phyloP scores from a whole-genome alignment of 2,113 vertebrate genomes.

The Sinosuthora webbiana region DNA sequence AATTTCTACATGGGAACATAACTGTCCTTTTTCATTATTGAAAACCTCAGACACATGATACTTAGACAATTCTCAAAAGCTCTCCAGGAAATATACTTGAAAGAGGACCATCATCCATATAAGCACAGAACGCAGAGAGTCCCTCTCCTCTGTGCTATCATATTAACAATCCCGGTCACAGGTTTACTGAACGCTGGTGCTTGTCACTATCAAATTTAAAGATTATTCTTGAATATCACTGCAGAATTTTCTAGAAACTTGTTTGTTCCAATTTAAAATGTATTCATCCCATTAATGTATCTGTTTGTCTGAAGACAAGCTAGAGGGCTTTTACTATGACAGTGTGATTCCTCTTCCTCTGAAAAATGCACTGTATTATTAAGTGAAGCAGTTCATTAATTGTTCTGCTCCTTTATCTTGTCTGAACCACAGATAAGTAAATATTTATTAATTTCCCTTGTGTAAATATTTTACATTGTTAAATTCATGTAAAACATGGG shows the following conservation, averaged over 20 bases:
- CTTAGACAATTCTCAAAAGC: not conserved
- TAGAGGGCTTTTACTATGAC: not conserved
- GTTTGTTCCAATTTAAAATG: not conserved
- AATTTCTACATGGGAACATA: not conserved
- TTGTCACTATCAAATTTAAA: not conserved
- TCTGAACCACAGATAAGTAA: not conserved
- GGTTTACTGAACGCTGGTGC: rapidly evolving
- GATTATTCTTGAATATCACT: not conserved
- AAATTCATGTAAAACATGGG: not conserved
- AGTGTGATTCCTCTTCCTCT: not conserved
- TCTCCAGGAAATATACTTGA: not conserved
- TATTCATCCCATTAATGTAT: not conserved
- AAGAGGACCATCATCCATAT: not conserved
- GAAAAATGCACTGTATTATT: not conserved
- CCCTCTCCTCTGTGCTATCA: not conserved
- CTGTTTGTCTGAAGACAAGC: not conserved
- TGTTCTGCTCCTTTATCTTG: not conserved
- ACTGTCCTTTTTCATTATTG: not conserved
- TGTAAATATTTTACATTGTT: not conserved
- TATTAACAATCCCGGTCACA: not conserved
- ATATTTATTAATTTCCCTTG: not conserved
- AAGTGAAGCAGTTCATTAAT: not conserved
- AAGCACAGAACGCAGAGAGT: not conserved
- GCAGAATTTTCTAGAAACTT: not conserved
- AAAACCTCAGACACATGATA: not conserved